phyloP scores from a whole-genome alignment of 2,888 invertebrate genomes.

The Scotopteryx bipunctaria region DNA sequence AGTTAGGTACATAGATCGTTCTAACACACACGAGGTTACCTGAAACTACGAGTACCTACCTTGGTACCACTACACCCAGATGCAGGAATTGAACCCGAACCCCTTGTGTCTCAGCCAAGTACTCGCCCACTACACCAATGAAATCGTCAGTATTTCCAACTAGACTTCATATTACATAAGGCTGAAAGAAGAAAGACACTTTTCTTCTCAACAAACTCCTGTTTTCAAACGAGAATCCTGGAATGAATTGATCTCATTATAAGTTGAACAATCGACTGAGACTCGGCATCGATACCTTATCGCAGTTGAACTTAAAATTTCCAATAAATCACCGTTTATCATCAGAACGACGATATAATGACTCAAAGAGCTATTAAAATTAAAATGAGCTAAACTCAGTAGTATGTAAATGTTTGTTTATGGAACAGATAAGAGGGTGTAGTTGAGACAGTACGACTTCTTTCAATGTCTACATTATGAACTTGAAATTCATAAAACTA shows the following conservation, averaged over 20 bases:
- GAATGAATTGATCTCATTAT: conserved; percentile 6
- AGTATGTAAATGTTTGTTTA: conserved; percentile 68
- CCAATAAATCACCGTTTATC: conserved; percentile 25
- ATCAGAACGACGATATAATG: conserved; percentile 41
- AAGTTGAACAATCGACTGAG: conserved; percentile 16
- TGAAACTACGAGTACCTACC: too few relatives aligned
- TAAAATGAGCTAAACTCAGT: conserved; percentile 55
- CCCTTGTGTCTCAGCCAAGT: too few relatives aligned
- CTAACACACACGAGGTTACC: too few relatives aligned
- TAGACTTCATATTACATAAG: too few relatives aligned
- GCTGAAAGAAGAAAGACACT: too few relatives aligned
- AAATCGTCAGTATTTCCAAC: too few relatives aligned
- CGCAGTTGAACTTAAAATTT: conserved; percentile 19
- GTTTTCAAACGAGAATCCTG: background rate
- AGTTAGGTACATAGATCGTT: too few relatives aligned
- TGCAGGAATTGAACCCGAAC: too few relatives aligned
- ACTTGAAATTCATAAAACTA: too few relatives aligned
- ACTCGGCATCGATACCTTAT: conserved; percentile 19
- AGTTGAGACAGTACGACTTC: conserved; percentile 1
- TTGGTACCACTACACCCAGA: too few relatives aligned
- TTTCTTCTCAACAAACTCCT: background rate
- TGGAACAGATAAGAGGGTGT: conserved; percentile 54
- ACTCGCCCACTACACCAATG: too few relatives aligned
- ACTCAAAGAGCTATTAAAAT: conserved; percentile 38
- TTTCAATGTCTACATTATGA: too few relatives aligned